Evolutionary conservation across 2,113 vertebrate species (phyloP).

Genomic region (Desmodus rotundus): DNA sequence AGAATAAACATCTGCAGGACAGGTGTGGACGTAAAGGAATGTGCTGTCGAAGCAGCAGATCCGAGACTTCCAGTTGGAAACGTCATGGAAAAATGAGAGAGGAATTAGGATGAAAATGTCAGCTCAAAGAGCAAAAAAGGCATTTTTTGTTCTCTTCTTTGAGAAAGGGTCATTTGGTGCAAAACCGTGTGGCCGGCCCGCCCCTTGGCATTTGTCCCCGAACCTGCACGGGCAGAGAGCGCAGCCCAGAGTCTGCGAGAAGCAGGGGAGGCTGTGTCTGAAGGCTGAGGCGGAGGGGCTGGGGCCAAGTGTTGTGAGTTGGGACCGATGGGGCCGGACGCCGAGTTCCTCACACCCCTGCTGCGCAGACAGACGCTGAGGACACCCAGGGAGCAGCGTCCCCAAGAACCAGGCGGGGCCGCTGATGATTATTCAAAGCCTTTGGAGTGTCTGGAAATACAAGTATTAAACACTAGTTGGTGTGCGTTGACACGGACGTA

Average conservation of each 20-base stretch:
- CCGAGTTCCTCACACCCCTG: too few species aligned
- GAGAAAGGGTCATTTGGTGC: too few species aligned
- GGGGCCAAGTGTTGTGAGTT: too few species aligned
- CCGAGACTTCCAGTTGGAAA: not conserved
- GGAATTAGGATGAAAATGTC: not conserved
- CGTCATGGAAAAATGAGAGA: not conserved
- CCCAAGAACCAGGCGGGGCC: accelerated
- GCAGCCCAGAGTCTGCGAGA: too few species aligned
- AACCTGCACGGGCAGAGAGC: too few species aligned
- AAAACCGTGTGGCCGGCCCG: accelerated
- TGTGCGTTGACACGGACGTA: not conserved
- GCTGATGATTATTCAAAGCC: not conserved
- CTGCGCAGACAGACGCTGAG: not conserved
- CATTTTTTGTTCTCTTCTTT: not conserved
- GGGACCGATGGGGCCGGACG: too few species aligned
- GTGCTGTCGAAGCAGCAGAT: not conserved
- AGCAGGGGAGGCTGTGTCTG: too few species aligned
- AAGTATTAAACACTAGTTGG: not conserved
- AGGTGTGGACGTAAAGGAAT: not conserved
- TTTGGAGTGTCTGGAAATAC: not conserved
- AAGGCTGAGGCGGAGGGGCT: too few species aligned
- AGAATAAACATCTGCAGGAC: not conserved
- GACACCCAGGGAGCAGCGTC: accelerated
- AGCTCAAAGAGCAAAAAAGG: not conserved
- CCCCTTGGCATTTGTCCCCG: accelerated